Evolutionary conservation across 2,797 vertebrate species (phyloP).

Genomic region (Carcharodon carcharias): DNA sequence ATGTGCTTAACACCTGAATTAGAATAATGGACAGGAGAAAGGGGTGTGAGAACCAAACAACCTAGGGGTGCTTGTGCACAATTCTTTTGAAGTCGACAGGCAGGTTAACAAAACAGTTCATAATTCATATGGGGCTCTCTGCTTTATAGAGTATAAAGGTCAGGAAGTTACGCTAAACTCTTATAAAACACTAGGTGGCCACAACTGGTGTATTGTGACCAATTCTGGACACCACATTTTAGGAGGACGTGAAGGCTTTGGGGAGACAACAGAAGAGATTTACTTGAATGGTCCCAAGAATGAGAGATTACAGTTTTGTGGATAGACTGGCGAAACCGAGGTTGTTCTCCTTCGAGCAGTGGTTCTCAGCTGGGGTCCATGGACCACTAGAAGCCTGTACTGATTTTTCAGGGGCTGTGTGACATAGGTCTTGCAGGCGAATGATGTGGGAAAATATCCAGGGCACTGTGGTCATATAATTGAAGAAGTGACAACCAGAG

Average conservation of each 20-base stretch:
- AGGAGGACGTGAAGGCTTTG: background rate
- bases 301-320: background rate
- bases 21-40: background rate
- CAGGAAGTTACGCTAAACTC: background rate
- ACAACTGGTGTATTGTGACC: too few relatives aligned
- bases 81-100: background rate
- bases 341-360: background rate
- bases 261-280: background rate
- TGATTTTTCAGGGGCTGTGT: background rate
- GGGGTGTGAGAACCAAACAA: background rate
- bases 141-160: background rate
- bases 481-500: too few relatives aligned
- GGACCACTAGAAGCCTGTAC: background rate
- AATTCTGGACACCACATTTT: background rate
- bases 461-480: too few relatives aligned
- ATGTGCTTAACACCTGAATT: background rate
- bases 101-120: background rate
- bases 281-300: background rate
- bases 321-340: background rate
- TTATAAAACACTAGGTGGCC: too few relatives aligned
- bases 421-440: background rate
- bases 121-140: background rate
- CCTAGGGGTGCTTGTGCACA: background rate
- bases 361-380: background rate
- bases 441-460: too few relatives aligned